Evolutionary conservation across 2,888 invertebrate genomes (phyloP).

Genomic region (Tenthredo mesomela): DNA sequence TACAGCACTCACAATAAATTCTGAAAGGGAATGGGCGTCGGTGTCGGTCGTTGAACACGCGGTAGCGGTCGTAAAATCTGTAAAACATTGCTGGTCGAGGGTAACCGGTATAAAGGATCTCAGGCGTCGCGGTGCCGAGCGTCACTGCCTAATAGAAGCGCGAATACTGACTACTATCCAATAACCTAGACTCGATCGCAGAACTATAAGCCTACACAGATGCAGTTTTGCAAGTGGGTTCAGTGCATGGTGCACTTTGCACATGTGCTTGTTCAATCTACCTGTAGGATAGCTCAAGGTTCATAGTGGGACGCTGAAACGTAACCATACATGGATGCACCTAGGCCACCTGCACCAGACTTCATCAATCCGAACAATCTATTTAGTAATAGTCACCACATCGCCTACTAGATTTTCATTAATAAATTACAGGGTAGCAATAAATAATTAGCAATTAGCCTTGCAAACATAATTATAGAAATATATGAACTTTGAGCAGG

Average conservation of each 20-base stretch:
- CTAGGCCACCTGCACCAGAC: slow-evolving; percentile 41
- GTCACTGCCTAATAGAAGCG: slow-evolving; percentile 31
- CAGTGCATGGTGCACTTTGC: background rate
- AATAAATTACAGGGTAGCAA: background rate
- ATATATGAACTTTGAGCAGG: background rate
- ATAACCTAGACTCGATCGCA: background rate
- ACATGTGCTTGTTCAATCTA: slow-evolving; percentile 21
- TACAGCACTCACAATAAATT: slow-evolving; percentile 74
- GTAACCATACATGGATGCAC: slow-evolving; percentile 69
- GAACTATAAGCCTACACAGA: background rate
- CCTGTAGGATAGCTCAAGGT: slow-evolving; percentile 61
- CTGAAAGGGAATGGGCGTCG: slow-evolving; percentile 71
- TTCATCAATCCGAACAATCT: slow-evolving; percentile 21
- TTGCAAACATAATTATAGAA: background rate
- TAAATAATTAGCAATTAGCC: background rate
- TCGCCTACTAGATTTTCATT: slow-evolving; percentile 34
- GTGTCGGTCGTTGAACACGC: slow-evolving; percentile 74
- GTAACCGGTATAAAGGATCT: slow-evolving; percentile 21
- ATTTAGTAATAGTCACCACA: background rate
- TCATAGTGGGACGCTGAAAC: slow-evolving; percentile 54
- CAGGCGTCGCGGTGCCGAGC: slow-evolving; percentile 15
- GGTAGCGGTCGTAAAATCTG: slow-evolving; percentile 77
- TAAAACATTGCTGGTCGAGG: slow-evolving; percentile 68
- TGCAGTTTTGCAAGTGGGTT: background rate
- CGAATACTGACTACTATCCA: slow-evolving; percentile 22